Evolutionary conservation across 2,888 invertebrate species (phyloP).

Genomic region (Caenorhabditis sp.): DNA sequence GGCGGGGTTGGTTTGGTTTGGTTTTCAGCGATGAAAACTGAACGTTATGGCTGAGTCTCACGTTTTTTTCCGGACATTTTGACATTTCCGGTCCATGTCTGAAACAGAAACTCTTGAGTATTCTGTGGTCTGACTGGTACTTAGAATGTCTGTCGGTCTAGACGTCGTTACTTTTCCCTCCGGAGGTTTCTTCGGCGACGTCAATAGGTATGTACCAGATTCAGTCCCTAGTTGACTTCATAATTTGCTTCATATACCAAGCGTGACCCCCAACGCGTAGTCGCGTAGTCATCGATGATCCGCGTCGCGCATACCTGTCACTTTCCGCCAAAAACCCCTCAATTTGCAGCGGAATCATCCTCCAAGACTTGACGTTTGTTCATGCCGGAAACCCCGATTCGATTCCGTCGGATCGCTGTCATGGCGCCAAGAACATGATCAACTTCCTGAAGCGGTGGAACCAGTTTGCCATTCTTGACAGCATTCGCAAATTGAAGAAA

Average conservation of each 20-base stretch:
- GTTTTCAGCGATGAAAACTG: no score
- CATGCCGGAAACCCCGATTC: slow-evolving; percentile 96
- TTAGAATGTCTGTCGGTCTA: not conserved
- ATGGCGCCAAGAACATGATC: slow-evolving; percentile 84
- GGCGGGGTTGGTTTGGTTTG: no score
- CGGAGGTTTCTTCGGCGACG: not conserved
- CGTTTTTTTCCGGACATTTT: no score
- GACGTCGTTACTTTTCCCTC: slow-evolving; percentile 4
- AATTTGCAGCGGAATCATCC: slow-evolving; percentile 88
- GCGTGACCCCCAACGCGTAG: slow-evolving; percentile 8
- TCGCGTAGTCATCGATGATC: slow-evolving; percentile 5
- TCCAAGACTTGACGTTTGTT: slow-evolving; percentile 98
- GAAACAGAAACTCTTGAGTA: not conserved
- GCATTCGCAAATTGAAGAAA: slow-evolving; percentile 96
- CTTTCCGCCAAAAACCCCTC: slow-evolving; percentile 23
- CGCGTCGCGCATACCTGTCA: no score
- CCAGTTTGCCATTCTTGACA: slow-evolving; percentile 96
- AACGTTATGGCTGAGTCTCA: no score
- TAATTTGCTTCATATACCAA: not conserved
- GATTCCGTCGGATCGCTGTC: slow-evolving; percentile 82
- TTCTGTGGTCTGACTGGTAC: not conserved
- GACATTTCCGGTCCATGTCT: not conserved
- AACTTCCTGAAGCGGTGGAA: slow-evolving; percentile 99
- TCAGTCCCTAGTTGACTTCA: no score
- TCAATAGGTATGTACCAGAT: not conserved